Evolutionary conservation across 2,888 invertebrate species (phyloP), one percentile per base, ranked within the genome.

Genomic region (Tuberolachnus salignus): DNA sequence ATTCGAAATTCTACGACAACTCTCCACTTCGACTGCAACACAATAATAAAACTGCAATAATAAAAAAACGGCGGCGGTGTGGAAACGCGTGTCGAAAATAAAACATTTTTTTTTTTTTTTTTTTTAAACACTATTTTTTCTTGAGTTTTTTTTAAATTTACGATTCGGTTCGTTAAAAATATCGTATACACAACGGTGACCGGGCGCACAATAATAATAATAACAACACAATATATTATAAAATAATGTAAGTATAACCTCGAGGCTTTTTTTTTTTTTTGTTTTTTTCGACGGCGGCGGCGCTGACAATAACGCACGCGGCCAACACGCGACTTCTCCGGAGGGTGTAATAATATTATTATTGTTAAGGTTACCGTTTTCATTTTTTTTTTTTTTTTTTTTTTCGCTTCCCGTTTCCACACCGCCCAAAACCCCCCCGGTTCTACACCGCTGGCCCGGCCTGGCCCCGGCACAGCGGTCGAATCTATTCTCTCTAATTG

Each of bases 401-500:
- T 13, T 26, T 23, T 51, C 11, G 4, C 46, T 10, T n/a, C 0
- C 34, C 34, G 3, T 34, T 34, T 34, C 34, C n/a, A 1, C 34
- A 4, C 67, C 8, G 9, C 0, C 9, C 19, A 19, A n/a, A n/a
- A n/a, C n/a, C n/a, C n/a, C n/a, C n/a, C 4, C n/a, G 26, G n/a
- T 46, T 46, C 44, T 44, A n/a, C 61, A 9, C 72, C 59, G n/a
- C 26, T 21, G 3, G 3, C 6, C 34, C 34, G 34, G 34, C 49
- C 6, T 9, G 21, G 11, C 19, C 59, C n/a, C n/a, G n/a, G 34
- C 21, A 11, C 44, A 57, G 16, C 23, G 42, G 42, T 23, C 26
- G 26, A 75, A 75, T 75, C 75, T 67, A 75, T 75, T 75, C 78
- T 78, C 78, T 78, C 78, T 78, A 78, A 78, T 78, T 78, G 78